Evolutionary conservation across 1,140 invertebrate species (phyloP).

Genomic region (Aphaenogaster floridana): DNA sequence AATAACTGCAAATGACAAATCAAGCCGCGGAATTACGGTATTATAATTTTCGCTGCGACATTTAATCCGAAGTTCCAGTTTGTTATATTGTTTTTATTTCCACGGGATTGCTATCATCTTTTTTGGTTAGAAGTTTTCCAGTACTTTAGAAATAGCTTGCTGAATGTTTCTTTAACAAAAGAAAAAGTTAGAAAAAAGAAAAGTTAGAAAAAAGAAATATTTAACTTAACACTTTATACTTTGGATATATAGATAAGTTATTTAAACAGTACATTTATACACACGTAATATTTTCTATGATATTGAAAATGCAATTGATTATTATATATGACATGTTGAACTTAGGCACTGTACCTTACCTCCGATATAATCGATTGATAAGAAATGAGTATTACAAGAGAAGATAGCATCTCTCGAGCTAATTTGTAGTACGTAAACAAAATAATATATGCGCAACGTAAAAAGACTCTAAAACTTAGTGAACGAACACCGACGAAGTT

Average conservation of each 20-base stretch:
- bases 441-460: not conserved
- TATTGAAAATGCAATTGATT: not conserved
- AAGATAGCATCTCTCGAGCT: not conserved
- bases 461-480: constrained; percentile 1
- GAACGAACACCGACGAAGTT: not conserved
- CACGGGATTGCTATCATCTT: constrained; percentile 8
- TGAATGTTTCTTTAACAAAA: constrained; percentile 20
- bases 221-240: not conserved
- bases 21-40: constrained; percentile 43
- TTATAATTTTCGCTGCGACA: constrained; percentile 43
- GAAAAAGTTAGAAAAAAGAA: not conserved
- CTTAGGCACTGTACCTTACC: not conserved
- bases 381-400: not conserved
- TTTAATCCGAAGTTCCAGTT: constrained; percentile 28
- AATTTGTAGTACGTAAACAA: constrained; percentile 26
- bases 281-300: not conserved
- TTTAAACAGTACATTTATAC: not conserved
- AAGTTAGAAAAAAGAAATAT: not conserved
- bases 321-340: not conserved
- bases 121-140: constrained; percentile 16
- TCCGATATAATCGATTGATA: constrained; percentile 3
- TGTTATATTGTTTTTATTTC: not conserved
- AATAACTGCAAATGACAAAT: constrained; percentile 57
- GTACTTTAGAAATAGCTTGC: not conserved
- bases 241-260: not conserved